phyloP scores from a whole-genome alignment of 92 coral and sea anemone genomes.

The Heteractis magnifica region DNA sequence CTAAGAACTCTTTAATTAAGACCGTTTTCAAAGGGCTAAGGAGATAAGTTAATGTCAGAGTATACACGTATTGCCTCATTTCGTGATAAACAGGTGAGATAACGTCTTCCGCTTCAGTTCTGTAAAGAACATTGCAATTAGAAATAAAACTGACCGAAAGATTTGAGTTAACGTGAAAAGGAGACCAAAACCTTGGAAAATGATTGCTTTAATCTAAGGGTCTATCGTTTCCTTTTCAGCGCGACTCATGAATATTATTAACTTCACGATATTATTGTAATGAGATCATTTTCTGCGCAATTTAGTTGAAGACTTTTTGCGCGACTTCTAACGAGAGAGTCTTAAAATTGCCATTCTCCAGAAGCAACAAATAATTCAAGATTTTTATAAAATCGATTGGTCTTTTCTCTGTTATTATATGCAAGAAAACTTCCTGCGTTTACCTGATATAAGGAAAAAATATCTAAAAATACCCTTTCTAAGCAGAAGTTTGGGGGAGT shows the following conservation, averaged over 20 bases:
- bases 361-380: background rate
- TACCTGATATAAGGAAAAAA: too few species aligned
- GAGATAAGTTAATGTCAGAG: background rate
- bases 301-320: background rate
- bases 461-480: too few species aligned
- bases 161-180: background rate
- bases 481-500: too few species aligned
- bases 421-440: too few species aligned
- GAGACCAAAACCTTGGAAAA: background rate
- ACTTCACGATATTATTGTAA: background rate
- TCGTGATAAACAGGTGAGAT: background rate
- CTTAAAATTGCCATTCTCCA: too few species aligned
- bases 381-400: too few species aligned
- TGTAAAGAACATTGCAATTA: background rate
- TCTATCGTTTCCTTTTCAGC: background rate
- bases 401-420: too few species aligned
- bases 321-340: background rate
- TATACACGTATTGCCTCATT: background rate
- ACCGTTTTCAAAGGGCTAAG: background rate
- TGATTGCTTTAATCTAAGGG: background rate
- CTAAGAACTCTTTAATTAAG: slow-evolving; percentile 2
- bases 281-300: background rate
- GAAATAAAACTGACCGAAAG: background rate
- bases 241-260: background rate
- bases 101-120: background rate